Evolutionary conservation across 2,888 invertebrate genomes (phyloP).

Genomic region (Eupsilia transversa): DNA sequence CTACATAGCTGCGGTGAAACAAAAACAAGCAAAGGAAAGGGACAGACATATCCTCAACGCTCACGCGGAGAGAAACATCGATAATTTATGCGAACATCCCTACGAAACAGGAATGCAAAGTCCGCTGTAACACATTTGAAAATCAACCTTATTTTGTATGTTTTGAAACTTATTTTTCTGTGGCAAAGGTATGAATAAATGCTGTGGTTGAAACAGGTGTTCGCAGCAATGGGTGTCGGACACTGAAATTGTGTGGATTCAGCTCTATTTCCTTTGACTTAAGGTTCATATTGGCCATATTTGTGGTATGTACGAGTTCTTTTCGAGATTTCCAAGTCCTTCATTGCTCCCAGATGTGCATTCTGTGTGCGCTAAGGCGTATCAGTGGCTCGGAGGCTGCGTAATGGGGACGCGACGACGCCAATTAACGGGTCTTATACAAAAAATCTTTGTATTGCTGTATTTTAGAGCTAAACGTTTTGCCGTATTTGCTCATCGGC

Average conservation of each 20-base stretch:
- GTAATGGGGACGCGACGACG: conserved; percentile 83
- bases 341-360: conserved; percentile 90
- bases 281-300: conserved; percentile 63
- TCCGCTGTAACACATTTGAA: conserved; percentile 54
- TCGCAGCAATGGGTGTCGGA: conserved; percentile 80
- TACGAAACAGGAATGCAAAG: conserved; percentile 87
- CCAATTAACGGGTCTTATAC: conserved; percentile 83
- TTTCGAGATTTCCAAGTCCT: conserved; percentile 68
- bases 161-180: conserved; percentile 65
- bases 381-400: conserved; percentile 82
- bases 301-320: conserved; percentile 54
- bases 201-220: conserved; percentile 89
- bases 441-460: conserved; percentile 71
- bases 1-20: conserved; percentile 79
- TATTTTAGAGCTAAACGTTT: conserved; percentile 57
- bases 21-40: conserved; percentile 88
- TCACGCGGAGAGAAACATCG: conserved; percentile 86
- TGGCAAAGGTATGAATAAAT: conserved; percentile 73
- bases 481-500: conserved; percentile 51
- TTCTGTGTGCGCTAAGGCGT: conserved; percentile 84
- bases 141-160: conserved; percentile 53
- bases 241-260: conserved; percentile 36
- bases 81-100: conserved; percentile 90
- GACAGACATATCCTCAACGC: conserved; percentile 81
- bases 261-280: not conserved